These are phyloP conservation scores for Erpobdella octoculata DNA, from an alignment of 2,888 invertebrate genomes.

Conservation along the genomic window DNA sequence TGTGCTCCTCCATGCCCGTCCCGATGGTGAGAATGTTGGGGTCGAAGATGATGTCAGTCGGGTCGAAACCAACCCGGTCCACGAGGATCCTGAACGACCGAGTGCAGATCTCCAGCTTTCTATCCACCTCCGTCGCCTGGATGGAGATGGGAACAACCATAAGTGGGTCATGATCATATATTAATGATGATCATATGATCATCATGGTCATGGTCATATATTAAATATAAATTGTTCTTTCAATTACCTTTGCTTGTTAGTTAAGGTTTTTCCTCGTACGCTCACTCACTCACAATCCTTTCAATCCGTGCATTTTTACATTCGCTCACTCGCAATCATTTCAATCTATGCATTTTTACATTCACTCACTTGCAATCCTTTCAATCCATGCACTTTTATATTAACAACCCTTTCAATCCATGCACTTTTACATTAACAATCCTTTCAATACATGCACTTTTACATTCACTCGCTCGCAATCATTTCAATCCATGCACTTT, in stretches of 20 bases:
- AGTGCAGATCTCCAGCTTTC: slow-evolving; percentile 57
- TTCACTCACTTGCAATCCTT: slow-evolving; percentile 50
- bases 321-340: background rate
- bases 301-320: background rate
- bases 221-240: no score
- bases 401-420: background rate
- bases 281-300: background rate
- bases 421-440: background rate
- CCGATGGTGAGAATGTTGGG: slow-evolving; percentile 60
- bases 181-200: background rate
- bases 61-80: slow-evolving; percentile 55
- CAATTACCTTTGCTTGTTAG: no score
- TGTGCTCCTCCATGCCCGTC: slow-evolving; percentile 60
- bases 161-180: background rate
- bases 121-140: slow-evolving; percentile 55
- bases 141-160: background rate
- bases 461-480: background rate
- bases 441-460: background rate
- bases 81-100: slow-evolving; percentile 56
- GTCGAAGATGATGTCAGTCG: slow-evolving; percentile 59
- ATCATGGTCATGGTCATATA: no score
- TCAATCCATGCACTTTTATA: slow-evolving; percentile 52
- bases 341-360: no score
- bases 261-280: background rate
- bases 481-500: background rate